Base-by-base conservation (phyloP, 2,797 vertebrate species). In the Gadopsis bispinosus region DNA sequence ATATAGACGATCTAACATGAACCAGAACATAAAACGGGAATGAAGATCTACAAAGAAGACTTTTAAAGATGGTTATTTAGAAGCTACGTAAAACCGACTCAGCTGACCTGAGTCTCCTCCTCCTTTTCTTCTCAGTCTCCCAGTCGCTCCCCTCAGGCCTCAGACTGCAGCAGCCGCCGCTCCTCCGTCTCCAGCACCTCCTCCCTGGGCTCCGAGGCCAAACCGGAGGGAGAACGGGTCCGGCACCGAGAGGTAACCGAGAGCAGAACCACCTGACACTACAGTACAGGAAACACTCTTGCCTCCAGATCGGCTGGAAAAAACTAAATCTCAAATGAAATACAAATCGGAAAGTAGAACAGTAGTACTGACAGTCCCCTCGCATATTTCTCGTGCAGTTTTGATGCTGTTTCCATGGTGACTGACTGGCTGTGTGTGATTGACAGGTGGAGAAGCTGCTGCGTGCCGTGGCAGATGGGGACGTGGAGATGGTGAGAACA, bases 371-470 rank as follows among this genome's bases (percentile, higher is more conserved):
- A 19, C 29, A 17, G 7, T 14, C 26, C 22, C 53, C 54, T 33
- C 1, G 7, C 12, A 31, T 29, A 31, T 26, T 13, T 29, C 2
- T 16, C 8, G 4, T 22, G n/a, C 2, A 29, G 53, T 7, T 31
- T 16, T 54, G 53, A 54, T 64, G 37, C 22, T 39, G 39, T 65
- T 50, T 39, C 51, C 56, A 19, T 51, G 56, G 48, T 31, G 35
- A 76, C 56, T 22, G 58, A 63, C 0, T 26, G 26, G 2, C 37
- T 55, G 33, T 85, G 76, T 83, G n/a, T 77, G 53, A 70, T 67
- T 77, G 73, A 60, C 81, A 99, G 98, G 96, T 98, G 90, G 98
- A 99, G 92, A 99, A 98, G 91, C 95, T 99, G 84, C 90, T 99
- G 77, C 95, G 97, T 75, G 98, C 98, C 0, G 95, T 97, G 58